These are phyloP conservation scores for Eudemis profundana DNA, from an alignment of 2,888 invertebrate species.

Conservation along the genomic window DNA sequence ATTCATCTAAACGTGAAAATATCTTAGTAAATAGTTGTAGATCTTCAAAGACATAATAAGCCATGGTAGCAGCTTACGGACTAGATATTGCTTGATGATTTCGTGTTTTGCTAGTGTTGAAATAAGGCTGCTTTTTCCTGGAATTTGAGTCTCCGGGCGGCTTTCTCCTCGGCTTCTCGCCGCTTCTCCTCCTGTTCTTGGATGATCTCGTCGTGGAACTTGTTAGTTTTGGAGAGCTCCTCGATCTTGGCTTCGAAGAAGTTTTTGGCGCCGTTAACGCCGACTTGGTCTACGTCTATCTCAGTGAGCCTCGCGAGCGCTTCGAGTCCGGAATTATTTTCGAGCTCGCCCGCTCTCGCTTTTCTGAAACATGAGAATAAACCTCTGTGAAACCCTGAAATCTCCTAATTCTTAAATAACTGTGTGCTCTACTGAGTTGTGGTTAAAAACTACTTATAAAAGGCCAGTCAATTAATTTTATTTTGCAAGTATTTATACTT, in stretches of 20 bases:
- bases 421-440: neutral
- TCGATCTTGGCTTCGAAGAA: conserved; percentile 99
- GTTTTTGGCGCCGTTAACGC: conserved; percentile 96
- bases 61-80: conserved; percentile 82
- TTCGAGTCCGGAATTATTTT: conserved; percentile 93
- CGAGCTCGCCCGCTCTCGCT: conserved; percentile 95
- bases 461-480: too few relatives aligned
- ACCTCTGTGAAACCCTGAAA: too few relatives aligned
- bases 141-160: conserved; percentile 92
- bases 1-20: conserved; percentile 28
- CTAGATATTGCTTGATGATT: conserved; percentile 68
- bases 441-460: neutral
- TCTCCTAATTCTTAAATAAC: neutral
- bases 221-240: conserved; percentile 91
- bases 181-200: conserved; percentile 96
- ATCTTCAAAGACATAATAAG: conserved; percentile 51
- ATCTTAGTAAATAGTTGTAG: conserved; percentile 36
- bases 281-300: conserved; percentile 96
- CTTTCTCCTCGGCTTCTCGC: conserved; percentile 93
- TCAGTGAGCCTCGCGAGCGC: conserved; percentile 95
- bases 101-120: conserved; percentile 66
- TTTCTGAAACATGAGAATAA: conserved; percentile 86
- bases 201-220: conserved; percentile 96
- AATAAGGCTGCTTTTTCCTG: conserved; percentile 95
- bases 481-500: too few relatives aligned